Percentiles rank a stretch among this genome's conserved stretches.
Evolutionary conservation across 2,888 invertebrate species (phyloP).

Genomic region (Pantelozetes paolii): DNA sequence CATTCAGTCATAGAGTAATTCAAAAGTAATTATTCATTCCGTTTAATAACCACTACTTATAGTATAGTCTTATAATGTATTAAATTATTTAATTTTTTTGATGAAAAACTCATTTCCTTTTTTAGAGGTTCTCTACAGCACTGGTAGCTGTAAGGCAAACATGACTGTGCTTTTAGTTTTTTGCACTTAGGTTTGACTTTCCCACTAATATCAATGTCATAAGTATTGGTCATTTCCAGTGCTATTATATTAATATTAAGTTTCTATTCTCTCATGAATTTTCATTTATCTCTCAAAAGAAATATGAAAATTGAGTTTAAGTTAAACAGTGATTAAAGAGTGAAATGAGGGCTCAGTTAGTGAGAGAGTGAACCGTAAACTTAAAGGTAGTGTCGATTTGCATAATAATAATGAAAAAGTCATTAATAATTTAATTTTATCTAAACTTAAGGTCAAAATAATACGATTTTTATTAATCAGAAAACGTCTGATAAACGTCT

Average conservation of each 20-base stretch:
- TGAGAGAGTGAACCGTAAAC: not conserved
- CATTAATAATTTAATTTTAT: constrained; percentile 16
- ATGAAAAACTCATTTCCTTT: constrained; percentile 29
- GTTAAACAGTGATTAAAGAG: no score
- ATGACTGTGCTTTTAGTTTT: constrained; percentile 19
- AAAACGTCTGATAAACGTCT: not conserved
- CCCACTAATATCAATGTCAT: constrained; percentile 32
- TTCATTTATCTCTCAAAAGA: not conserved
- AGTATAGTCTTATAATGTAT: constrained; percentile 15
- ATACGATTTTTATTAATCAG: not conserved
- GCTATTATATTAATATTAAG: no score
- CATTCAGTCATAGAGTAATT: no score
- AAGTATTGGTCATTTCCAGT: constrained; percentile 29
- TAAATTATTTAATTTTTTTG: not conserved
- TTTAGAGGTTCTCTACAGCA: not conserved
- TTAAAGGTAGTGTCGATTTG: constrained; percentile 3
- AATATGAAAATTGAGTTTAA: not conserved
- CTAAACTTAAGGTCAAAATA: not conserved
- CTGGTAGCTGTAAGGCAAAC: constrained; percentile 25
- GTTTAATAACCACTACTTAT: not conserved
- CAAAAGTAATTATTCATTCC: constrained; percentile 30
- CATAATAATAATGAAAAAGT: constrained; percentile 32
- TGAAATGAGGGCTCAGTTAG: not conserved
- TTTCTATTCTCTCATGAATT: constrained; percentile 4
- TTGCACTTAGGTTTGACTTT: constrained; percentile 19